Conservation (phyloP, 1,140 invertebrate species). For the Periplaneta americana region DNA sequence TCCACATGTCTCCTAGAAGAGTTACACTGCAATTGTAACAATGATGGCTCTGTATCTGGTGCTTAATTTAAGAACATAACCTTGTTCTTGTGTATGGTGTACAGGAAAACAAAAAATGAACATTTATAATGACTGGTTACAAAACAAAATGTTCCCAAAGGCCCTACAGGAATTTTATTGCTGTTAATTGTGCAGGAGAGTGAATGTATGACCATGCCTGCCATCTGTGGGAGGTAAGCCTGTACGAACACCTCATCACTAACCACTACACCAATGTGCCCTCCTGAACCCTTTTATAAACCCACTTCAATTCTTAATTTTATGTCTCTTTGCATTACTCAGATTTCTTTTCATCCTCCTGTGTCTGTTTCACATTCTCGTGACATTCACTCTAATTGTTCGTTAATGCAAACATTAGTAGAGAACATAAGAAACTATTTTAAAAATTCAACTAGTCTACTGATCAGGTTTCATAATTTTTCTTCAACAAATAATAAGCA, state of each 20-base stretch:
- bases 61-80: background rate
- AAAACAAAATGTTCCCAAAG: background rate
- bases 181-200: background rate
- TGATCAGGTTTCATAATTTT: no score
- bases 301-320: background rate
- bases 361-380: no score
- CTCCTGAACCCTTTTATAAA: background rate
- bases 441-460: no score
- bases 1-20: background rate
- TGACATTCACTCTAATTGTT: no score
- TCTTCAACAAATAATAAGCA: no score
- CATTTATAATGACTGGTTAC: background rate
- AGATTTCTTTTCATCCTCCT: background rate
- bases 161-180: background rate
- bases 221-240: background rate
- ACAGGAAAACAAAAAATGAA: background rate
- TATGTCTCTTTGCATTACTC: background rate
- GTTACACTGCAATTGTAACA: background rate
- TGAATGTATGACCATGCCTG: no score
- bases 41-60: background rate
- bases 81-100: background rate
- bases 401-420: no score
- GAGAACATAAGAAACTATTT: no score
- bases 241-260: no score
- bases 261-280: background rate